These are phyloP conservation scores for Mythimna loreyi DNA, from an alignment of 2,888 invertebrate genomes.

Conservation along the genomic window DNA sequence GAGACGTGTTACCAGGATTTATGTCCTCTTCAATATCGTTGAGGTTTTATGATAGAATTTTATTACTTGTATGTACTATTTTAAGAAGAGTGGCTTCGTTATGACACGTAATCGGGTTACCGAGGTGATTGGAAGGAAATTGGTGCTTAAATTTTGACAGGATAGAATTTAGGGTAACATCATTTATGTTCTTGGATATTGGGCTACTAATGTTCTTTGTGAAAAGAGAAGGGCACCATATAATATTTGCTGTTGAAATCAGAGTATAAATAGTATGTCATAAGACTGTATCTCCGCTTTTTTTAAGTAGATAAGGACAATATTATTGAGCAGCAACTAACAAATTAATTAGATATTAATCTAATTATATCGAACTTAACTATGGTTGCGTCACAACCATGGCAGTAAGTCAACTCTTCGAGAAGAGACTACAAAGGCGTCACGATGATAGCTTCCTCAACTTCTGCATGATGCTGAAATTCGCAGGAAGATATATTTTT, in stretches of 20 bases:
- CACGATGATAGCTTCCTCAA: too few relatives aligned
- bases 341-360: not conserved
- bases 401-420: too few relatives aligned
- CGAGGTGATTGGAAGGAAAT: conserved; percentile 43
- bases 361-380: not conserved
- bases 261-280: too few relatives aligned
- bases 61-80: conserved; percentile 56
- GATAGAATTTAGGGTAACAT: conserved; percentile 3
- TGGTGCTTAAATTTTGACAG: conserved; percentile 39
- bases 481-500: too few relatives aligned
- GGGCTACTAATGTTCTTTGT: not conserved
- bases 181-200: not conserved
- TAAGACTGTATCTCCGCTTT: too few relatives aligned
- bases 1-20: conserved; percentile 62
- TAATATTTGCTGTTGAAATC: not conserved
- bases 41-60: conserved; percentile 60
- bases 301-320: too few relatives aligned
- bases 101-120: conserved; percentile 51
- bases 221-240: not conserved
- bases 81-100: conserved; percentile 48
- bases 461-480: too few relatives aligned
- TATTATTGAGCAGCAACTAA: not conserved
- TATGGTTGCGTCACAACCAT: not conserved
- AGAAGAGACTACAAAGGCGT: too few relatives aligned
- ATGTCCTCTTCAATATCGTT: conserved; percentile 57